Percentiles rank a stretch among this genome's conserved stretches.
phyloP scores from a whole-genome alignment of 2,113 vertebrate genomes.

The Illadopsis cleaveri region DNA sequence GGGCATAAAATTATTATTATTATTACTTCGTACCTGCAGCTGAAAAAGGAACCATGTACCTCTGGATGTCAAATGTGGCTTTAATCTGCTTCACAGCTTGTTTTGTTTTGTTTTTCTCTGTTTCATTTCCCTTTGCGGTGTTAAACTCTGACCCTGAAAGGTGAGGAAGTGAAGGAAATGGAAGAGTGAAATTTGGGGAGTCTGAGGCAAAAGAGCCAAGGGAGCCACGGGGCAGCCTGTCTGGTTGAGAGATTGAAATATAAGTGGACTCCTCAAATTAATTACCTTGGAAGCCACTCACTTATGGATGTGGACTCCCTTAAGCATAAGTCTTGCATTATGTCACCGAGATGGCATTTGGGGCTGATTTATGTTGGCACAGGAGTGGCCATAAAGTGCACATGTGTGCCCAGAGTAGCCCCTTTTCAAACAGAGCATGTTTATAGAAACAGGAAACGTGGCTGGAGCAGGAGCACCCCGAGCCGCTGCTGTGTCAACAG shows the following conservation, averaged over 20 bases:
- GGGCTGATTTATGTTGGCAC: constrained; percentile 68
- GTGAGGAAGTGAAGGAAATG: constrained; percentile 60
- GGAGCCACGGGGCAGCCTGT: neutral
- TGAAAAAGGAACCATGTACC: neutral
- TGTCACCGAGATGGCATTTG: constrained; percentile 67
- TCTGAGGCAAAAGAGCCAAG: neutral
- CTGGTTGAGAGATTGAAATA: constrained; percentile 39
- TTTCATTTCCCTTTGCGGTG: constrained; percentile 56
- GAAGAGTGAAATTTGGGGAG: constrained; percentile 45
- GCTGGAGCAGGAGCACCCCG: constrained; percentile 44
- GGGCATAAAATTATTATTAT: neutral
- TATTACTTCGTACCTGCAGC: neutral
- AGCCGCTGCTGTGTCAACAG: constrained; percentile 64
- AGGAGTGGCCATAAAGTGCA: constrained; percentile 51
- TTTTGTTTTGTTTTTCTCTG: constrained; percentile 51
- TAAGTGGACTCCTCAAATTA: constrained; percentile 49
- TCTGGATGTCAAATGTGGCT: constrained; percentile 7
- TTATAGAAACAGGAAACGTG: constrained; percentile 62
- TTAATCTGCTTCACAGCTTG: constrained; percentile 38
- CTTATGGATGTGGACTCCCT: constrained; percentile 37
- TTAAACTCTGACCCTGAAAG: constrained; percentile 54
- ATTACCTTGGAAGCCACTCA: constrained; percentile 44
- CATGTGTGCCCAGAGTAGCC: constrained; percentile 55
- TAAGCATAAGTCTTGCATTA: constrained; percentile 30
- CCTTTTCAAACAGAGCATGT: constrained; percentile 56